Conservation (phyloP, 2,113 vertebrate species). For the Elaphurus davidianus region DNA sequence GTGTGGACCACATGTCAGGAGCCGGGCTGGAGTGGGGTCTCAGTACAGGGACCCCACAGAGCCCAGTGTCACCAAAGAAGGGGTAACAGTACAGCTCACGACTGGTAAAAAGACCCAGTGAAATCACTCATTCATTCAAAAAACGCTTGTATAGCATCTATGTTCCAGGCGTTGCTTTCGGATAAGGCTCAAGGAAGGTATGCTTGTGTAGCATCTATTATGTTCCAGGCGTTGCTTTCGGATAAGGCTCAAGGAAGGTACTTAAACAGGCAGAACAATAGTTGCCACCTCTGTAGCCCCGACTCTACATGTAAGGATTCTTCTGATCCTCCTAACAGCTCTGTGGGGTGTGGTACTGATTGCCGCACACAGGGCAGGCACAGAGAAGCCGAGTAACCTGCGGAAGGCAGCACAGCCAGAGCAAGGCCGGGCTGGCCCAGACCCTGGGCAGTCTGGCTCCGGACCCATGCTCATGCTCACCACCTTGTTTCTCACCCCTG, state of each 20-base stretch:
- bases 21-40: background rate
- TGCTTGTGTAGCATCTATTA: background rate
- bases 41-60: background rate
- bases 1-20: background rate
- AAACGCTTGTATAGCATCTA: background rate
- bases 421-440: background rate
- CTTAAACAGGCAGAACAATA: background rate
- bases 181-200: background rate
- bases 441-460: background rate
- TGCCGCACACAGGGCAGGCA: background rate
- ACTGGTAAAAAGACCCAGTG: background rate
- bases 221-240: background rate
- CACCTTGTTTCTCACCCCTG: background rate
- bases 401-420: background rate
- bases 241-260: background rate
- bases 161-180: background rate
- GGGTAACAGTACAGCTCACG: background rate
- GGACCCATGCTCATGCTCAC: rapidly evolving
- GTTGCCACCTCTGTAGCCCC: background rate
- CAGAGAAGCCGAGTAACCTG: background rate
- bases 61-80: background rate
- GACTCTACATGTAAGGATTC: background rate
- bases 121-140: background rate
- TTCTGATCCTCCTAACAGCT: background rate
- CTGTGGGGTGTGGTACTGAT: rapidly evolving